These are phyloP conservation scores for Oostethus manadensis DNA, from an alignment of 2,113 vertebrate genomes.

Conservation along the genomic window DNA sequence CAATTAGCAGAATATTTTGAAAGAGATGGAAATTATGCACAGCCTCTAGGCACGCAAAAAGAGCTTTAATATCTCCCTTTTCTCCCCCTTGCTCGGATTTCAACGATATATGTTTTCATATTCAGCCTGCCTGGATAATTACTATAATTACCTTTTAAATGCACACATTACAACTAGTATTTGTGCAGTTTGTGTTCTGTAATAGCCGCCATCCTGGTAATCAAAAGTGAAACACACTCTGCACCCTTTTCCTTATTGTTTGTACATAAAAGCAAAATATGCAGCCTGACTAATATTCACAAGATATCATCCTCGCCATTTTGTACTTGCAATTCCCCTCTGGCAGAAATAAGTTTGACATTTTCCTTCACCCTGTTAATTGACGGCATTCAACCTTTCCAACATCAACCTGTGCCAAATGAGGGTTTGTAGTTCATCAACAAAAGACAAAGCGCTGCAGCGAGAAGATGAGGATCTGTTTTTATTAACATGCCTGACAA, in stretches of 20 bases:
- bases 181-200: constrained; percentile 3
- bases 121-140: constrained; percentile 36
- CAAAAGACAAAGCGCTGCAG: constrained; percentile 8
- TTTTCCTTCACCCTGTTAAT: background rate
- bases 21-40: constrained; percentile 37
- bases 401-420: background rate
- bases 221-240: constrained; percentile 4
- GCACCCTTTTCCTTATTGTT: background rate
- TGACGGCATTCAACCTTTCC: background rate
- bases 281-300: background rate
- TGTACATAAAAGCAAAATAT: constrained; percentile 3
- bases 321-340: background rate
- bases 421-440: constrained; percentile 9
- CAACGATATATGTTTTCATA: constrained; percentile 24
- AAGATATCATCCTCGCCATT: background rate
- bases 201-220: constrained; percentile 15
- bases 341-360: constrained; percentile 5
- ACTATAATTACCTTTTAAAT: constrained; percentile 21
- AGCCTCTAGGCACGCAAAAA: constrained; percentile 35
- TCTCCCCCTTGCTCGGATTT: constrained; percentile 18
- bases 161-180: constrained; percentile 9
- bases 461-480: constrained; percentile 21
- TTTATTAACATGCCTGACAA: constrained; percentile 29
- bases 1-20: constrained; percentile 49
- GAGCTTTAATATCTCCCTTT: constrained; percentile 23